Conservation (phyloP, 2,113 vertebrate species). For the Eurystomus gularis region DNA sequence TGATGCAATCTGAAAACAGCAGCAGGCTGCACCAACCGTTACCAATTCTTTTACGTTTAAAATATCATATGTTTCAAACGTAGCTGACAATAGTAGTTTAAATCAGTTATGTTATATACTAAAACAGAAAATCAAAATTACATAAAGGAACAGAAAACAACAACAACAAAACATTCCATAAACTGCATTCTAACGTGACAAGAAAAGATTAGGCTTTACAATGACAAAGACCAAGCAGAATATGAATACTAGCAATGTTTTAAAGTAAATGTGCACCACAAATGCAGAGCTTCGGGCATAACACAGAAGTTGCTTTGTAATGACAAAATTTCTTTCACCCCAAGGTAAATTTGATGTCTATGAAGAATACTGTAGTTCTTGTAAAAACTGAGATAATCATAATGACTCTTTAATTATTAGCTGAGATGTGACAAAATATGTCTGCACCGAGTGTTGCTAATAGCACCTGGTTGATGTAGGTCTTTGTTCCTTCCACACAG, state of each 20-base stretch:
- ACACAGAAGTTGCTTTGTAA: neutral
- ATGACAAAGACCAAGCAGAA: neutral
- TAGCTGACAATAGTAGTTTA: conserved; percentile 4
- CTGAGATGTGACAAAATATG: neutral
- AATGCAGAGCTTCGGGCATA: neutral
- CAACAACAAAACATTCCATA: neutral
- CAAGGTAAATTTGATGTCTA: neutral
- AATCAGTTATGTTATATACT: neutral
- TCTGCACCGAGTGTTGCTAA: neutral
- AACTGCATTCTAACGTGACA: neutral
- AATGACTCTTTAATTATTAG: conserved; percentile 32
- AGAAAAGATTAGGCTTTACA: conserved; percentile 11
- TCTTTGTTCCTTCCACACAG: conserved; percentile 35
- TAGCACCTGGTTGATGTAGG: conserved; percentile 15
- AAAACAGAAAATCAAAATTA: neutral
- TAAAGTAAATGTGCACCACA: neutral
- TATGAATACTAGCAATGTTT: neutral
- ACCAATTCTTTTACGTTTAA: neutral
- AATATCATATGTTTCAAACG: neutral
- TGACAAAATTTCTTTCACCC: neutral
- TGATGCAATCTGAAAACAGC: neutral
- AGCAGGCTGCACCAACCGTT: neutral
- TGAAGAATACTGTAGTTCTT: conserved; percentile 5
- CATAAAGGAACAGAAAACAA: neutral
- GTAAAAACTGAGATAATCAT: conserved; percentile 2